Base-by-base conservation (phyloP, 2,113 vertebrate genomes). In the Cynoglossus semilaevis region DNA sequence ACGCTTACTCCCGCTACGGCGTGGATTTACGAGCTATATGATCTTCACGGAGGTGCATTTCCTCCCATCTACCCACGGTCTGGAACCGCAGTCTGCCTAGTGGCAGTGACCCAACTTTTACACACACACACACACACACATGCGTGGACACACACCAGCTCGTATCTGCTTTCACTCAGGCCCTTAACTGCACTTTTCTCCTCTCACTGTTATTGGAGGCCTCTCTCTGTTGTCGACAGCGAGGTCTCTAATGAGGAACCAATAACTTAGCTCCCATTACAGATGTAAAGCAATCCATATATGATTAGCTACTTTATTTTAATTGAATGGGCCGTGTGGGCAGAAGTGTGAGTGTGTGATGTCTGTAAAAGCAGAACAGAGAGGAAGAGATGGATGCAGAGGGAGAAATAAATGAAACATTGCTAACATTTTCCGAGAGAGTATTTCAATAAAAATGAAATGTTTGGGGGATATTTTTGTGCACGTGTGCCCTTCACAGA, bases 401-500 rank as follows among this genome's bases (percentile, higher is more conserved):
- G 36, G 40, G 42, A 13, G 56, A 77, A 64, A 67, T 22, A 18
- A 55, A 45, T 11, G 15, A 56, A 67, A 67, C 49, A 44, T 1
- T 38, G 68, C 70, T 71, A 68, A 74, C 70, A 70, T 63, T 64
- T 72, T 65, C 72, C 75, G 63, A 75, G 66, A 62, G 63, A 63
- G 42, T 72, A 51, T 70, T 83, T 76, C 62, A 67, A 76, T 83
- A 68, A 75, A 58, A 81, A 50, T 76, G 70, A 16, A 34, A 74
- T 16, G 22, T 29, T 38, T 29, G 59, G 58, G 36, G 40, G 42
- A 14, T 57, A 13, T 69, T 15, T 47, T 50, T 45, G 19, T 46
- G 53, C 19, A 50, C 51, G 40, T 34, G 63, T 75, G 77, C 53
- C 83, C 81, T 87, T 85, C 80, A 84, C 76, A 86, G 56, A 67